Evolutionary conservation across 2,797 vertebrate genomes (phyloP), one percentile per base, ranked within the genome.

Genomic region (Sorex maritimensis): DNA sequence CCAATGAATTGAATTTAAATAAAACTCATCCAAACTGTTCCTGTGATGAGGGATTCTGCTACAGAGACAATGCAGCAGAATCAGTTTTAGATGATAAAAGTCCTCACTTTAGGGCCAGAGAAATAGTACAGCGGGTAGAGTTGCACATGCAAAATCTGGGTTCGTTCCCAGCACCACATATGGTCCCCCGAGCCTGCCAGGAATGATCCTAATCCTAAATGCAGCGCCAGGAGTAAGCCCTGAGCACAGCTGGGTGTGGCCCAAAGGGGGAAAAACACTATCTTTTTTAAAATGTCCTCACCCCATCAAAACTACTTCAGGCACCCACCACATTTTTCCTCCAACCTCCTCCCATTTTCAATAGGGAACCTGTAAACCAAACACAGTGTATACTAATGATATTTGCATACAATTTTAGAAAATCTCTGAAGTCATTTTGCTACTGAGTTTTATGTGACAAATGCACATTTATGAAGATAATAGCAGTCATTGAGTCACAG

Each of bases 361-460:
- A 0, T 1, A 19, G 49, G 92, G 6, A 69, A 21, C 46, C 92
- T 78, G 63, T 92, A 77, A 97, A 96, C 87, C 92, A 87, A 10
- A 81, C 88, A 41, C 30, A 80, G 55, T 49, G 78, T 23, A 23
- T 26, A 68, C 72, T 94, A 91, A 15, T n/a, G 52, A 96, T 94
- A 97, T 95, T 96, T 96, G 95, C 82, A 92, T 93, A 78, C 5
- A 30, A 95, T 96, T 97, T 97, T 81, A 94, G 73, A 65, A 92
- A 95, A 95, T 94, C 90, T 95, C 92, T 92, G 83, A 96, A 24
- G 74, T 61, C 77, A 67, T 94, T 98, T 85, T 96, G 72, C 84
- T 93, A 75, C 73, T 95, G 90, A 92, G 93, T 96, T 96, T 90
- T 81, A 63, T 46, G 61, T 69, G 75, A 96, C 91, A 95, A 97